Conservation (phyloP, 2,888 invertebrate genomes). For the Drosophila antonietae region DNA sequence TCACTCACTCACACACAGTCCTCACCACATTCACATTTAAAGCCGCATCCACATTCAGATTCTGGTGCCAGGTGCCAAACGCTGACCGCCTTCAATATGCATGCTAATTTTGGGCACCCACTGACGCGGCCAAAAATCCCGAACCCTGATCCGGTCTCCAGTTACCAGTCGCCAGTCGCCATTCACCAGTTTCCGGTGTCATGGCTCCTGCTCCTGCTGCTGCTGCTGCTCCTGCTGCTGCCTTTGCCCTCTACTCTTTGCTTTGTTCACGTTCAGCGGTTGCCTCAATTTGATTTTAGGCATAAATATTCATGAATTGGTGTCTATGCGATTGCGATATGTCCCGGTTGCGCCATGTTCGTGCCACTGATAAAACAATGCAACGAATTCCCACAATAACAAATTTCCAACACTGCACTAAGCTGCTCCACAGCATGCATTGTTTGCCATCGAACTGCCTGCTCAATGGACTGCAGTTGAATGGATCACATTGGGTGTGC, state of each 20-base stretch:
- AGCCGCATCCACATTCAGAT: slow-evolving; percentile 20
- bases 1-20: not conserved
- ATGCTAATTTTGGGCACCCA: slow-evolving; percentile 53
- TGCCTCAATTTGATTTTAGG: slow-evolving; percentile 58
- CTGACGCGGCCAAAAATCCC: slow-evolving; percentile 4
- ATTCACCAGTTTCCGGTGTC: too few relatives aligned
- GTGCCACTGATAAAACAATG: slow-evolving; percentile 36
- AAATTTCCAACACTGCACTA: slow-evolving; percentile 34
- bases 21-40: slow-evolving; percentile 6
- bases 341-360: slow-evolving; percentile 7
- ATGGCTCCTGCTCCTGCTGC: too few relatives aligned
- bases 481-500: not conserved
- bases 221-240: too few relatives aligned
- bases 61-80: slow-evolving; percentile 51
- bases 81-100: slow-evolving; percentile 63
- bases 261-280: slow-evolving; percentile 17
- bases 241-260: not conserved
- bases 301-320: slow-evolving; percentile 59
- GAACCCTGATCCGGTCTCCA: slow-evolving; percentile 5
- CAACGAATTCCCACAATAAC: slow-evolving; percentile 44
- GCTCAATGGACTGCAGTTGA: not conserved
- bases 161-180: not conserved
- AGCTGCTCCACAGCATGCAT: slow-evolving; percentile 36
- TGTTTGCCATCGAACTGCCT: slow-evolving; percentile 17
- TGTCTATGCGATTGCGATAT: slow-evolving; percentile 51